Evolutionary conservation across 2,113 vertebrate genomes (phyloP).

Genomic region (Chaetodon auriga): DNA sequence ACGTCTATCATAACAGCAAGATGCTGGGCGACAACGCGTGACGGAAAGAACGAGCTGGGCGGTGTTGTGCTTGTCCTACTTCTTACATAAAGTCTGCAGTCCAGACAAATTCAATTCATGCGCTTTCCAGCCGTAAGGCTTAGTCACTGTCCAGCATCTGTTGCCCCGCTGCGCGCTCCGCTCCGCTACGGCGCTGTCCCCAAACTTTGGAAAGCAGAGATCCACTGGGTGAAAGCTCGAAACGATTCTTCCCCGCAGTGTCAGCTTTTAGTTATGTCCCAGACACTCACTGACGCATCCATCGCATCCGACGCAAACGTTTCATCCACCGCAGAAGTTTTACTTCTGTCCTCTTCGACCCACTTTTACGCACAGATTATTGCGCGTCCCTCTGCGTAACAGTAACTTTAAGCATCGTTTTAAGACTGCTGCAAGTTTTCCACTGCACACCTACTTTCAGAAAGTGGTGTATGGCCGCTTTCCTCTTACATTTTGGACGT

Average conservation of each 20-base stretch:
- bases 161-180: conserved; percentile 29
- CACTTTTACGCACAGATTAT: conserved; percentile 62
- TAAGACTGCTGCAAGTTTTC: not conserved
- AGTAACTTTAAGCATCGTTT: conserved; percentile 38
- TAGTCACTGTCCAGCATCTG: conserved; percentile 48
- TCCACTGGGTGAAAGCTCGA: not conserved
- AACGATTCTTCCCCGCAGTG: not conserved
- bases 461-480: conserved; percentile 50
- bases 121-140: conserved; percentile 48
- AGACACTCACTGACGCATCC: conserved; percentile 30
- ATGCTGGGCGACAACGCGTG: conserved; percentile 23
- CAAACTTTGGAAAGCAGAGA: conserved; percentile 15
- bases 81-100: conserved; percentile 63
- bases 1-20: conserved; percentile 36
- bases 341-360: conserved; percentile 22
- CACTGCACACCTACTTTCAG: conserved; percentile 60
- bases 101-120: conserved; percentile 58
- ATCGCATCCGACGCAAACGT: conserved; percentile 18
- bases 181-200: conserved; percentile 16
- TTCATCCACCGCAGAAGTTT: conserved; percentile 17
- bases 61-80: conserved; percentile 60
- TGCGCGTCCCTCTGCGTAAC: conserved; percentile 13
- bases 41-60: conserved; percentile 27
- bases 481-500: conserved; percentile 73
- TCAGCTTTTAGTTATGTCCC: conserved; percentile 24